Percentiles rank a stretch among this genome's conserved stretches.
Evolutionary conservation across 1,140 invertebrate genomes (phyloP).

Genomic region (Agraylea sexmaculata): DNA sequence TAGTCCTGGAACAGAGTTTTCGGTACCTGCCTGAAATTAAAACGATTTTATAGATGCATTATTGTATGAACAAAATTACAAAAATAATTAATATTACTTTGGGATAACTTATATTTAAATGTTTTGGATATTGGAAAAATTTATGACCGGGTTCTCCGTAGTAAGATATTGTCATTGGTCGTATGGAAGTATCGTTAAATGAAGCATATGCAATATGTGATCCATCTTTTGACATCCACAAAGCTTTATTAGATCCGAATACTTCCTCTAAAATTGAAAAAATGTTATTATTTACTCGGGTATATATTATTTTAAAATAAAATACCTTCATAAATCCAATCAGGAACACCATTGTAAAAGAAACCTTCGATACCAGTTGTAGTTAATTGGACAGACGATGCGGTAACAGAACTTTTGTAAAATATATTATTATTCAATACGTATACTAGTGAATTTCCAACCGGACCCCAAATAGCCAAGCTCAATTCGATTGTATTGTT

Average conservation of each 20-base stretch:
- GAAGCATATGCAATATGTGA: slow-evolving; percentile 59
- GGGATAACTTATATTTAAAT: slow-evolving; percentile 67
- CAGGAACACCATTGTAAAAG: slow-evolving; percentile 67
- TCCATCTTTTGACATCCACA: slow-evolving; percentile 75
- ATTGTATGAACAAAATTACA: slow-evolving; percentile 1
- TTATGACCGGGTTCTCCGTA: slow-evolving; percentile 58
- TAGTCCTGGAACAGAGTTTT: slow-evolving; percentile 21
- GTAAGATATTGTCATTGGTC: slow-evolving; percentile 50
- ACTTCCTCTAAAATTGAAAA: slow-evolving; percentile 63
- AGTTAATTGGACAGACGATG: slow-evolving; percentile 41
- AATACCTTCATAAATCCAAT: slow-evolving; percentile 64
- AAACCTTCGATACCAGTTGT: slow-evolving; percentile 43
- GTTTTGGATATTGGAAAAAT: slow-evolving; percentile 54
- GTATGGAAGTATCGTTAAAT: slow-evolving; percentile 64
- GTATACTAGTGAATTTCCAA: slow-evolving; percentile 57
- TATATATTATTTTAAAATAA: slow-evolving; percentile 16
- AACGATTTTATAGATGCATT: slow-evolving; percentile 7
- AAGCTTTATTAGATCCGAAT: slow-evolving; percentile 60
- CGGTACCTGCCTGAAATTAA: slow-evolving; percentile 21
- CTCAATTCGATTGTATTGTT: slow-evolving; percentile 44
- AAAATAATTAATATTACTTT: slow-evolving; percentile 47
- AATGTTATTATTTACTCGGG: slow-evolving; percentile 5
- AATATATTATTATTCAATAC: slow-evolving; percentile 71
- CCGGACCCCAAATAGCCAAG: slow-evolving; percentile 59
- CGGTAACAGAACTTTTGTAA: slow-evolving; percentile 45